Evolutionary conservation across 2,888 invertebrate genomes (phyloP), one percentile per base, ranked within the genome.

Genomic region (Mayetiola destructor): DNA sequence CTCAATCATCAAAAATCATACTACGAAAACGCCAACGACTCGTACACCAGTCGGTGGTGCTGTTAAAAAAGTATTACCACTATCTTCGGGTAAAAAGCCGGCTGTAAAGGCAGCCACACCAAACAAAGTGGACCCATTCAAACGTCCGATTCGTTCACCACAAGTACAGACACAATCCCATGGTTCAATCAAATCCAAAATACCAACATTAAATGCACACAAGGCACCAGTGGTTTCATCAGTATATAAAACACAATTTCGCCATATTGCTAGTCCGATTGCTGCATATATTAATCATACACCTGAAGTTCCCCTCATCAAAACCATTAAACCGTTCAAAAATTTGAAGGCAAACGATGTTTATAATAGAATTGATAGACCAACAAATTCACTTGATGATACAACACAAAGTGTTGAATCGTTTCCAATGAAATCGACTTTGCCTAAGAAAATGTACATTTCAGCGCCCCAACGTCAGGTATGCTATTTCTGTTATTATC

Each of bases 241-340:
- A 40, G 3, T 21, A 12, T 60, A 62, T 12, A 30, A 55, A 14
- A 20, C 55, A 18, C 59, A 62, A 42, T 72, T 64, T 58, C 63
- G 66, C 1, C 66, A 73, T 59, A 67, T 74, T 55, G 63, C 72
- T 2, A 74, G 74, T 63, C 74, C 74, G 1, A 68, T 74, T 39
- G 69, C 71, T 6, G 62, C 70, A 1, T 74, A 74, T 57, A 73
- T 73, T 57, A 70, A 73, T 16, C 71, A 71, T 35, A 72, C 72
- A 0, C 66, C 68, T 1, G 66, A 65, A 2, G 67, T 69, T 0
- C 74, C 74, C 0, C 61, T 73, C 0, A 66, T 70, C 59, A 62
- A 66, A 29, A 66, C 64, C 27, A 65, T 71, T n/a, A 68, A 66
- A 30, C 57, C 64, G 1, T 54, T 57, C 14, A 62, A 59, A 29